Evolutionary conservation across 2,113 vertebrate genomes (phyloP), one percentile per base, ranked within the genome.

Genomic region (Xerus inauris): DNA sequence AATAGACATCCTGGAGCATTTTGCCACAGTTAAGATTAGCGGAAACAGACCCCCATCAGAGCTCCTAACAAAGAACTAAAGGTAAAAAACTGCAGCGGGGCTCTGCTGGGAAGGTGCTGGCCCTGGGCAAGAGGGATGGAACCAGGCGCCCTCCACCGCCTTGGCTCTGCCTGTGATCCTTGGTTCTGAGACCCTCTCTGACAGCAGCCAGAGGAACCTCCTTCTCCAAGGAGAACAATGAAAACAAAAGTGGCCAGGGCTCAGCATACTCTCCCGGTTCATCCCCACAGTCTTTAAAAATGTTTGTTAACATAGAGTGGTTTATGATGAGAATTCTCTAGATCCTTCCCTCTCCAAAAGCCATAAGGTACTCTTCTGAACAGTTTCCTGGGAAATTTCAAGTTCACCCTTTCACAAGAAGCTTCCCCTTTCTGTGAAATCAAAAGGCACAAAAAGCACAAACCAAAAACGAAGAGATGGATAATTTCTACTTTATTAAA

Each of bases 1-100:
- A 97, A 98, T 97, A 96, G 97, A 98, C 97, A 97, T 97, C 97
- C 97, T 97, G 97, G 89, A 94, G 97, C 94, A 87, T 93, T 97
- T 96, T 95, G 96, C 97, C 79, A 67, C 91, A 87, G 87, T 95
- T 93, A 59, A 96, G 94, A 96, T 94, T 76, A 95, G 81, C 97
- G 97, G 97, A 98, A 98, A 97, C 96, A 97, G 96, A 89, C 94
- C 95, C 97, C 95, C 91, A 85, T 82, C 79, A n/a, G 40, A 24
- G 30, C 91, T 95, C 65, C 16, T 42, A 95, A 97, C 97, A 97
- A 96, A 97, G 90, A 87, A 77, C 89, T 35, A 65, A 93, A 94
- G 86, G 79, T 88, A 76, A 95, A 83, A 73, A 91, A 91, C 17
- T 57, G n/a, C 57, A 38, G 51, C 0, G 5, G 64, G 73, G 54